These are phyloP conservation scores for Scophthalmus maximus DNA, from an alignment of 2,113 vertebrate genomes.

Conservation along the genomic window DNA sequence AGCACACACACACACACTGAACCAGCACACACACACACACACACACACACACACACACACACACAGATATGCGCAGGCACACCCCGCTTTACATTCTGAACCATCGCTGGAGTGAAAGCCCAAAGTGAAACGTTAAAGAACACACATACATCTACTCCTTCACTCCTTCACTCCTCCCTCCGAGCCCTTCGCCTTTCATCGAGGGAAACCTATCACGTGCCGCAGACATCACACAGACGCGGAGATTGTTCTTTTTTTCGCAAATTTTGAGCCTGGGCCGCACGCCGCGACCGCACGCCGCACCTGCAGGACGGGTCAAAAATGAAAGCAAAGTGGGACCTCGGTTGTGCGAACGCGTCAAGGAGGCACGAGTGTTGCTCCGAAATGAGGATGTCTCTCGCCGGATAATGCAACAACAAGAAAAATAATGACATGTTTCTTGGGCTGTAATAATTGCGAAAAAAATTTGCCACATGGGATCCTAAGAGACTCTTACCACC, in stretches of 20 bases:
- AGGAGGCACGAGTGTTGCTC: too few relatives aligned
- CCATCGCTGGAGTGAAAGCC: slow-evolving; percentile 16
- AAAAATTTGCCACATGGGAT: neutral
- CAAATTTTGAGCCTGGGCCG: too few relatives aligned
- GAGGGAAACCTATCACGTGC: too few relatives aligned
- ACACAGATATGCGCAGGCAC: slow-evolving; percentile 1
- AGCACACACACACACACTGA: neutral
- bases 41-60: slow-evolving; percentile 12
- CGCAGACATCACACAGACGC: too few relatives aligned
- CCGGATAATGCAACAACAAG: too few relatives aligned
- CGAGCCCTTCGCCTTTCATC: slow-evolving; percentile 52
- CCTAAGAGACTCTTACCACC: neutral
- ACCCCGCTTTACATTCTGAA: slow-evolving; percentile 45
- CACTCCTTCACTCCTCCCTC: slow-evolving; percentile 18
- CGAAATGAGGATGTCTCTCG: too few relatives aligned
- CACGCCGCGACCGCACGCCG: too few relatives aligned
- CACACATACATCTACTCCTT: slow-evolving; percentile 20
- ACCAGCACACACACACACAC: neutral
- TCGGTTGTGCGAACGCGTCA: too few relatives aligned
- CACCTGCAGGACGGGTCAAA: too few relatives aligned
- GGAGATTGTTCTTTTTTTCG: too few relatives aligned
- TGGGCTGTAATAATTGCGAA: neutral
- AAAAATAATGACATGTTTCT: neutral
- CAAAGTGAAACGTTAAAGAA: slow-evolving; percentile 12
- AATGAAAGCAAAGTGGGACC: too few relatives aligned